Evolutionary conservation across 2,888 invertebrate species (phyloP).

Genomic region (Sphaerolaimus hirsutus): DNA sequence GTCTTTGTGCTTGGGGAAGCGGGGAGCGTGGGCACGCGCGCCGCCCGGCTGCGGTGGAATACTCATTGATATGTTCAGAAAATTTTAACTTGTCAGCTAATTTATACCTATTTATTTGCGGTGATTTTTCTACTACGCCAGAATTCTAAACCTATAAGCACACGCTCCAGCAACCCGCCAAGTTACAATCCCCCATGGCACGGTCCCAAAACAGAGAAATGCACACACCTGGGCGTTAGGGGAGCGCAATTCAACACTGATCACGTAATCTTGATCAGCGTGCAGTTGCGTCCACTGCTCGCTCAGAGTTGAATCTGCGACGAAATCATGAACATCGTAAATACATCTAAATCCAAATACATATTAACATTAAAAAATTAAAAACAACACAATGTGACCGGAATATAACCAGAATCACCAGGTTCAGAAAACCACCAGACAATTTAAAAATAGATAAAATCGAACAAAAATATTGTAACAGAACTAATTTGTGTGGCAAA

Average conservation of each 20-base stretch:
- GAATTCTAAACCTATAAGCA: too few relatives aligned
- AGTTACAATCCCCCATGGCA: too few relatives aligned
- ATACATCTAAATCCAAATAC: neutral
- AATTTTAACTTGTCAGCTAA: too few relatives aligned
- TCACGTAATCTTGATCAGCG: constrained; percentile 47
- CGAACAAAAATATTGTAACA: too few relatives aligned
- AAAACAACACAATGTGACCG: neutral
- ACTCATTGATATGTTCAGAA: neutral
- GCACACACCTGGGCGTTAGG: too few relatives aligned
- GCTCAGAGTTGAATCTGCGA: neutral
- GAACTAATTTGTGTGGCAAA: too few relatives aligned
- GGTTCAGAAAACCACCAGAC: neutral
- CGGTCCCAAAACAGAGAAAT: too few relatives aligned
- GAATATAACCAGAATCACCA: too few relatives aligned
- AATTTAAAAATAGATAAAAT: too few relatives aligned
- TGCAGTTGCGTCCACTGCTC: constrained; percentile 39
- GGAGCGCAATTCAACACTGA: constrained; percentile 31
- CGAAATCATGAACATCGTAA: neutral
- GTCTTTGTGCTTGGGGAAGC: constrained; percentile 72
- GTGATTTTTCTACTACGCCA: too few relatives aligned
- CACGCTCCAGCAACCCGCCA: too few relatives aligned
- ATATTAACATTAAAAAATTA: neutral
- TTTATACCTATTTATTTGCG: too few relatives aligned
- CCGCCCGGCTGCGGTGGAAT: constrained; percentile 9
- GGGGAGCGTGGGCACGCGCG: constrained; percentile 48